Percentiles rank a stretch among this genome's conserved stretches.
phyloP scores from a whole-genome alignment of 2,888 invertebrate genomes.

The Physocephala rufipes region DNA sequence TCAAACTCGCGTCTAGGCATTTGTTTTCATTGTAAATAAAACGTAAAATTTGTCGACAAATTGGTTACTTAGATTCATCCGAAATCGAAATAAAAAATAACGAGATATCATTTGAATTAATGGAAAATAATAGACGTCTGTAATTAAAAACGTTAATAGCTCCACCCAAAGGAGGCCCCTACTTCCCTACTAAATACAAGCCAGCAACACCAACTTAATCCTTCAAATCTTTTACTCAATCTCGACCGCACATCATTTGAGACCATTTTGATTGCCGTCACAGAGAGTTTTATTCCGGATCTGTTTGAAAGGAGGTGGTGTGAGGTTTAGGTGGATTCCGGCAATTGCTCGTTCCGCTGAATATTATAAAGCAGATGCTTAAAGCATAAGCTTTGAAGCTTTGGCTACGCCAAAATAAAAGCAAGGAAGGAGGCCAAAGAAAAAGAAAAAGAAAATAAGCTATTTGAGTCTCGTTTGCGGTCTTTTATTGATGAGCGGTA shows the following conservation, averaged over 20 bases:
- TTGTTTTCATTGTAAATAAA: too few relatives aligned
- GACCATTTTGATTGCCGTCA: too few relatives aligned
- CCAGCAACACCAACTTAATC: constrained; percentile 21
- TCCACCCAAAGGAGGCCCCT: not conserved
- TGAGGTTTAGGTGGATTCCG: not conserved
- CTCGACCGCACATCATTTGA: constrained; percentile 47
- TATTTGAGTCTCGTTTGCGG: not conserved
- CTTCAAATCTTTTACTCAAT: constrained; percentile 30
- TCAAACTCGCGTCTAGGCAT: too few relatives aligned
- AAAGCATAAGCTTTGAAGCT: constrained; percentile 14
- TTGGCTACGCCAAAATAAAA: not conserved
- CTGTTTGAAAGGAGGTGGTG: constrained; percentile 24
- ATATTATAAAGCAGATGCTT: not conserved
- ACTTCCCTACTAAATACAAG: not conserved
- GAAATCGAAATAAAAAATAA: not conserved
- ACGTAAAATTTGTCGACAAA: too few relatives aligned
- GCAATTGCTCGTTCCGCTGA: not conserved
- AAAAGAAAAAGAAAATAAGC: not conserved
- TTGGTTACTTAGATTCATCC: not conserved
- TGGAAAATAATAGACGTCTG: constrained; percentile 2
- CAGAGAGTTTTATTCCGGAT: too few relatives aligned
- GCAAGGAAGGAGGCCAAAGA: not conserved
- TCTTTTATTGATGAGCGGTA: not conserved
- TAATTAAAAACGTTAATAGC: not conserved
- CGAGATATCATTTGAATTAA: not conserved